Evolutionary conservation across 2,797 vertebrate species (phyloP).

Genomic region (Discoglossus pictus): DNA sequence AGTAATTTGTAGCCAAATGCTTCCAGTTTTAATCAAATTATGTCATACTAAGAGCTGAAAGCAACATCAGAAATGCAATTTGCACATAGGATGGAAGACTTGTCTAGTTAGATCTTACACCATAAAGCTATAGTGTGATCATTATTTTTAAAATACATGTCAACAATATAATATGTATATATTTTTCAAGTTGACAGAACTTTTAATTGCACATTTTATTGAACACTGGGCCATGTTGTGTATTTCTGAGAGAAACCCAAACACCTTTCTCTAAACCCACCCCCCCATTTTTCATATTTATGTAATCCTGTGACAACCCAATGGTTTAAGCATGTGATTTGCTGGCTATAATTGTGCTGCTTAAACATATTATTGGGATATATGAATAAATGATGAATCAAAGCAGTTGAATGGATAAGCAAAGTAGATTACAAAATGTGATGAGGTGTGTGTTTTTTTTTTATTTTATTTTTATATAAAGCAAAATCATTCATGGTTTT

Average conservation of each 20-base stretch:
- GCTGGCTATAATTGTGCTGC: neutral
- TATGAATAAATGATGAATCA: constrained; percentile 11
- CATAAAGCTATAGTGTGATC: constrained; percentile 64
- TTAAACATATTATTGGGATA: neutral
- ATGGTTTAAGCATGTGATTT: constrained; percentile 15
- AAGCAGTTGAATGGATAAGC: constrained; percentile 7
- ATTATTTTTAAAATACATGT: constrained; percentile 51
- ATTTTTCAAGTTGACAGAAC: constrained; percentile 42
- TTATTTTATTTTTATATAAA: neutral
- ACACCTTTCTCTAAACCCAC: neutral
- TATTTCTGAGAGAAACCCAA: constrained; percentile 35
- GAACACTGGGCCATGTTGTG: constrained; percentile 63
- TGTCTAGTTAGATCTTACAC: constrained; percentile 55
- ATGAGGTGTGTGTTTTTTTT: too few relatives aligned
- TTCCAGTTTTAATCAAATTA: constrained; percentile 79
- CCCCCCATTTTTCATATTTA: neutral
- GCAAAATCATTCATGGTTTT: too few relatives aligned
- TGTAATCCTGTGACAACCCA: neutral
- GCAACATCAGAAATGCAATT: constrained; percentile 62
- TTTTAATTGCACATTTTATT: constrained; percentile 63
- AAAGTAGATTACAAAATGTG: too few relatives aligned
- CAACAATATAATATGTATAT: constrained; percentile 30
- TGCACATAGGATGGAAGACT: constrained; percentile 62
- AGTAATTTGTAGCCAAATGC: constrained; percentile 83
- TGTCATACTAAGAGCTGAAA: constrained; percentile 76